phyloP scores from a whole-genome alignment of 2,888 invertebrate species.

The Stenolophus ochropezus region DNA sequence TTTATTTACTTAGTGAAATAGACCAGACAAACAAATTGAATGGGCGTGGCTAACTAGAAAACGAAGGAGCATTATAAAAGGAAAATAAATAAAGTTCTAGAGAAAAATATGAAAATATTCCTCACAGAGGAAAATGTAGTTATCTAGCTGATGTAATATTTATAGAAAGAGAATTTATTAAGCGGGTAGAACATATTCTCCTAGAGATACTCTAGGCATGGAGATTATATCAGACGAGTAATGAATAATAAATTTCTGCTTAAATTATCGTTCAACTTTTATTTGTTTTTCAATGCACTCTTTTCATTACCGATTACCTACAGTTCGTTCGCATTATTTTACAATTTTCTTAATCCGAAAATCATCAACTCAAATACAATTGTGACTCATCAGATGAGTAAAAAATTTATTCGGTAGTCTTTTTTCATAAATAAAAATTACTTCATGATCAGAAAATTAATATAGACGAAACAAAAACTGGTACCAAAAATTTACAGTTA shows the following conservation, averaged over 20 bases:
- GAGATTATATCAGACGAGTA: slow-evolving; percentile 23
- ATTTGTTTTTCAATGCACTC: background rate
- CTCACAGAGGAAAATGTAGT: slow-evolving; percentile 25
- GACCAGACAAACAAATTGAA: slow-evolving; percentile 21
- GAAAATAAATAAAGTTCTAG: slow-evolving; percentile 19
- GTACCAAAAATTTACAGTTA: too few species aligned
- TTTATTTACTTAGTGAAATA: slow-evolving; percentile 29
- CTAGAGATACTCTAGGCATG: slow-evolving; percentile 2
- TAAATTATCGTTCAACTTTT: slow-evolving; percentile 31
- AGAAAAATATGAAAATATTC: slow-evolving; percentile 13
- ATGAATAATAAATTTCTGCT: slow-evolving; percentile 42
- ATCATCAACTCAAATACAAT: too few species aligned
- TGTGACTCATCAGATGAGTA: too few species aligned
- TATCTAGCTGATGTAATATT: slow-evolving; percentile 45
- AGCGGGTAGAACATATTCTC: slow-evolving; percentile 10
- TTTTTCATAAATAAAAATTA: too few species aligned
- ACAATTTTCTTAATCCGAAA: too few species aligned
- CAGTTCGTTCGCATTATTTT: background rate
- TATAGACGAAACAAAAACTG: too few species aligned
- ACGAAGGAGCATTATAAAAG: slow-evolving; percentile 14
- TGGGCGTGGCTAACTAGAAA: slow-evolving; percentile 27
- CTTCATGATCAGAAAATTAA: too few species aligned
- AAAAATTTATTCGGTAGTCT: too few species aligned
- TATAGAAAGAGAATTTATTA: slow-evolving; percentile 43
- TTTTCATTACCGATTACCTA: background rate